Conservation (phyloP, 2,113 vertebrate genomes). For the Petrocephalus zakoni region DNA sequence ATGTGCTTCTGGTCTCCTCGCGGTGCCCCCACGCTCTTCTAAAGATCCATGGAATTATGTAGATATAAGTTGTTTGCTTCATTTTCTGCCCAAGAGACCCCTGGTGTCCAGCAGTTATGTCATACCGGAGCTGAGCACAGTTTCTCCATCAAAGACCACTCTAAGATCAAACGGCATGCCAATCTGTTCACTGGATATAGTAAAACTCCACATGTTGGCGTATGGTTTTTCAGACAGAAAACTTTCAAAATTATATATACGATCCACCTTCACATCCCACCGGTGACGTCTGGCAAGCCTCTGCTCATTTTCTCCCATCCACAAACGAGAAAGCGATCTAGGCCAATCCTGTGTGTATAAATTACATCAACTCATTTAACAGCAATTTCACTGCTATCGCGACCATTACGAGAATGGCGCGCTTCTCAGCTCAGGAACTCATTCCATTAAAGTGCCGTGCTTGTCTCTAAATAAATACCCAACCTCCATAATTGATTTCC, state of each 20-base stretch:
- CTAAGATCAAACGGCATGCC: background rate
- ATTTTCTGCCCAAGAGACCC: constrained; percentile 31
- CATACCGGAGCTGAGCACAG: background rate
- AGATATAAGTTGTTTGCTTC: constrained; percentile 27
- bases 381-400: constrained; percentile 46
- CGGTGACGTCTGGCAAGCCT: constrained; percentile 46
- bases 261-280: constrained; percentile 43
- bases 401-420: constrained; percentile 43
- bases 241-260: constrained; percentile 41
- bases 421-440: constrained; percentile 29
- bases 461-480: constrained; percentile 49
- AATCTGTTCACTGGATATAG: background rate
- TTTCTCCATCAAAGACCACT: background rate
- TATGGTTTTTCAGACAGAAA: background rate
- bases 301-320: constrained; percentile 51
- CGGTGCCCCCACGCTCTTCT: background rate
- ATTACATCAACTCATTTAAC: constrained; percentile 49
- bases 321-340: constrained; percentile 50
- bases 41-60: background rate
- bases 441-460: constrained; percentile 39
- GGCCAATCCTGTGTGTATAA: constrained; percentile 37
- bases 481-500: constrained; percentile 18
- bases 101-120: background rate
- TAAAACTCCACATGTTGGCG: background rate
- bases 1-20: background rate